These are phyloP conservation scores for Anolis apletophallus DNA, from an alignment of 2,797 vertebrate species.

Conservation along the genomic window DNA sequence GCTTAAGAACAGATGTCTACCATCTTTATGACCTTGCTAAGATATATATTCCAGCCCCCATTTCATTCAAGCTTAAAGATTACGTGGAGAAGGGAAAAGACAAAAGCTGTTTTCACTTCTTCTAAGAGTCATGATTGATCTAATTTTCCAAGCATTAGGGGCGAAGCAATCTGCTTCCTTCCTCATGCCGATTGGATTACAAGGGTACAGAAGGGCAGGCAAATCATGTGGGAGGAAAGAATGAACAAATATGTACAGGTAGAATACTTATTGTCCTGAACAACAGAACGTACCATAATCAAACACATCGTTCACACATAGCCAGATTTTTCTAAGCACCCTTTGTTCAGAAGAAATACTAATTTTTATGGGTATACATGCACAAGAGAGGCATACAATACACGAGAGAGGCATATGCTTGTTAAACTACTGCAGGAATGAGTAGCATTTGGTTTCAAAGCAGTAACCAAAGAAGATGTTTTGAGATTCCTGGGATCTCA, in stretches of 20 bases:
- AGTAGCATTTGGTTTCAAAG: neutral
- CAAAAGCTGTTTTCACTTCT: constrained; percentile 32
- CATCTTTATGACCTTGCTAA: neutral
- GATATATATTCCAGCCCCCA: neutral
- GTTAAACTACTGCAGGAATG: neutral
- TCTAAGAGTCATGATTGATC: neutral
- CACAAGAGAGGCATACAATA: neutral
- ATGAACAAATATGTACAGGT: constrained; percentile 31
- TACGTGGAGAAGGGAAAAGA: neutral
- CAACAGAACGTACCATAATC: neutral
- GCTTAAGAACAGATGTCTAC: neutral
- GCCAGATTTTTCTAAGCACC: constrained; percentile 26
- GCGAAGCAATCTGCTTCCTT: constrained; percentile 21
- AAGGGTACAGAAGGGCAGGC: constrained; percentile 34
- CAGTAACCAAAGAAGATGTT: neutral
- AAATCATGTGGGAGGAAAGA: constrained; percentile 25
- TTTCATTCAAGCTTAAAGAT: neutral
- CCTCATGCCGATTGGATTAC: constrained; percentile 18
- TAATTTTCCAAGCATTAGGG: constrained; percentile 42
- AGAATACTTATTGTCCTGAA: neutral
- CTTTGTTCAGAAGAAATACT: neutral
- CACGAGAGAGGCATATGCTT: neutral
- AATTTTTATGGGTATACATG: neutral
- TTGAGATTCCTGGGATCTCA: neutral
- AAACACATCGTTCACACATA: constrained; percentile 31